phyloP scores from a whole-genome alignment of 2,797 vertebrate species.

The Peromyscus melanophrys region DNA sequence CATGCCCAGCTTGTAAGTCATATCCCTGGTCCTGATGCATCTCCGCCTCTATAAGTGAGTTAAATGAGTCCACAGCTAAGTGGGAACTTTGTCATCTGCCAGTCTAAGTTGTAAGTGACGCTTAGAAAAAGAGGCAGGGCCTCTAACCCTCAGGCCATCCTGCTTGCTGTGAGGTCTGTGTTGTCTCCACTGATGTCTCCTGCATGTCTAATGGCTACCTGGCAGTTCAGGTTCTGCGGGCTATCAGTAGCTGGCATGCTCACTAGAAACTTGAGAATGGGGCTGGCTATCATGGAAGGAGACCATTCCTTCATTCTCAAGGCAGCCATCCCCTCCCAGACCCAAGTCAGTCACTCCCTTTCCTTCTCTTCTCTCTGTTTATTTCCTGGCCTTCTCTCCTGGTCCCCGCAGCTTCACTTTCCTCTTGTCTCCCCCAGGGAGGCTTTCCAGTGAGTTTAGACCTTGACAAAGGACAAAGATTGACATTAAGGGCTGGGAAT shows the following conservation, averaged over 20 bases:
- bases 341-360: accelerated
- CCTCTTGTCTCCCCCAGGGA: not conserved
- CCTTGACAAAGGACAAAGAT: slow-evolving; percentile 19
- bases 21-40: too few relatives aligned
- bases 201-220: not conserved
- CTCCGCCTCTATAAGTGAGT: not conserved
- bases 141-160: not conserved
- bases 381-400: not conserved
- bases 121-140: not conserved
- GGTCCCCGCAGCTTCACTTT: not conserved
- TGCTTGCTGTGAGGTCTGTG: not conserved
- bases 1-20: not conserved
- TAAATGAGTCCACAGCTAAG: not conserved
- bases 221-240: not conserved
- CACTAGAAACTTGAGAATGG: not conserved
- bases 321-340: not conserved
- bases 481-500: not conserved
- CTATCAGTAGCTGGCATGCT: not conserved
- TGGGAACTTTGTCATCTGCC: not conserved
- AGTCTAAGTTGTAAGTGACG: not conserved
- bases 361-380: not conserved
- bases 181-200: not conserved
- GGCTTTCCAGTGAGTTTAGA: not conserved
- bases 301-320: accelerated
- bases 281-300: accelerated